phyloP scores from a whole-genome alignment of 2,113 vertebrate species.

The Bos indicus region DNA sequence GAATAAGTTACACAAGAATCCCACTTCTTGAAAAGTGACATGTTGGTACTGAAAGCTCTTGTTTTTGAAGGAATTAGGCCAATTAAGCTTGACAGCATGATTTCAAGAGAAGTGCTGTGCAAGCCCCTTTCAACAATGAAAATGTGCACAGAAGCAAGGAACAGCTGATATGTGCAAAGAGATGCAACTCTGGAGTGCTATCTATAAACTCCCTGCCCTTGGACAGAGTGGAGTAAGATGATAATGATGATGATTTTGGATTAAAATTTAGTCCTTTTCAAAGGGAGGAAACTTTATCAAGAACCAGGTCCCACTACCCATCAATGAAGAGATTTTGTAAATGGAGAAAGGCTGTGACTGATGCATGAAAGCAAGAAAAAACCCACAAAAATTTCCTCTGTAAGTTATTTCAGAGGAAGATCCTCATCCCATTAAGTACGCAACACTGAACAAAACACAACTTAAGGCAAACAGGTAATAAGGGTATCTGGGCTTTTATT shows the following conservation, averaged over 20 bases:
- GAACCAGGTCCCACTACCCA: background rate
- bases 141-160: background rate
- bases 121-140: background rate
- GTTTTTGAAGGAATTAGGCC: constrained; percentile 42
- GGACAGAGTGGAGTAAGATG: background rate
- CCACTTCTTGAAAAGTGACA: constrained; percentile 31
- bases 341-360: background rate
- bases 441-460: background rate
- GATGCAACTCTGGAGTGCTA: background rate
- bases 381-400: background rate
- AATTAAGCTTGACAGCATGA: constrained; percentile 16
- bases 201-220: background rate
- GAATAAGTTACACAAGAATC: background rate
- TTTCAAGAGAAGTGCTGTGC: background rate
- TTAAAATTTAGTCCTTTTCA: constrained; percentile 31
- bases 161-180: background rate
- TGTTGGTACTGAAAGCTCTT: background rate
- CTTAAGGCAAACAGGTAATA: background rate
- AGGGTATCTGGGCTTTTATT: background rate
- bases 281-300: background rate
- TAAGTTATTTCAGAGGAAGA: constrained; percentile 8
- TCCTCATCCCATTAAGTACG: background rate
- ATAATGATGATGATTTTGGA: background rate
- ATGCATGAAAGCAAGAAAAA: background rate
- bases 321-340: background rate